Evolutionary conservation across 2,113 vertebrate species (phyloP).

Genomic region (Pseudorectes ferrugineus): DNA sequence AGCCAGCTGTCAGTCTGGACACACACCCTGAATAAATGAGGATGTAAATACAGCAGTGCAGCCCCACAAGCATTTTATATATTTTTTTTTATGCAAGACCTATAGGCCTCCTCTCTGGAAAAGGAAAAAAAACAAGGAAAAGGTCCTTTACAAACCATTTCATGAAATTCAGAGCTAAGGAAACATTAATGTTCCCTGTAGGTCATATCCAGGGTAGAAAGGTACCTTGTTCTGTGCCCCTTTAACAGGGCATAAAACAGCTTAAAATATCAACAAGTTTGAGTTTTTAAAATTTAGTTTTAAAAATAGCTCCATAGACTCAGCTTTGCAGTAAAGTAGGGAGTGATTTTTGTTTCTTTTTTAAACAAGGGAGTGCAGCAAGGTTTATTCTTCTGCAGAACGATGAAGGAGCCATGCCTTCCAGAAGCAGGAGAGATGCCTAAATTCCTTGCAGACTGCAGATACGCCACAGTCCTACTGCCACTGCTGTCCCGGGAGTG

Average conservation of each 20-base stretch:
- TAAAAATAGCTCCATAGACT: rapidly evolving
- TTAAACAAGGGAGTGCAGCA: background rate
- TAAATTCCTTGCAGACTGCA: background rate
- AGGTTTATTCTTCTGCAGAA: background rate
- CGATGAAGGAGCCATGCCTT: background rate
- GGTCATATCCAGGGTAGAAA: background rate
- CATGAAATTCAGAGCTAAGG: background rate
- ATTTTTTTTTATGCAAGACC: background rate
- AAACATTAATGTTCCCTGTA: background rate
- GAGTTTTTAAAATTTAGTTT: background rate
- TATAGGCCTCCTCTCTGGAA: background rate
- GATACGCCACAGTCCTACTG: background rate
- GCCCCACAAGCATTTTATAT: background rate
- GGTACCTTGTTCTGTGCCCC: background rate
- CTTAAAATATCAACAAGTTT: background rate
- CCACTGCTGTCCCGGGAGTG: background rate
- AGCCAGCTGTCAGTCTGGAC: conserved; percentile 30
- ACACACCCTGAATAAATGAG: background rate
- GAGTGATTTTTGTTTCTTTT: background rate
- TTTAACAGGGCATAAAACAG: background rate
- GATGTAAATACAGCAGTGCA: background rate
- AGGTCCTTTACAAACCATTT: background rate
- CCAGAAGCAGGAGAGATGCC: background rate
- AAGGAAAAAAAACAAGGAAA: background rate
- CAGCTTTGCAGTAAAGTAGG: background rate